Conservation (phyloP, 2,888 invertebrate genomes). For the Pecten maximus region DNA sequence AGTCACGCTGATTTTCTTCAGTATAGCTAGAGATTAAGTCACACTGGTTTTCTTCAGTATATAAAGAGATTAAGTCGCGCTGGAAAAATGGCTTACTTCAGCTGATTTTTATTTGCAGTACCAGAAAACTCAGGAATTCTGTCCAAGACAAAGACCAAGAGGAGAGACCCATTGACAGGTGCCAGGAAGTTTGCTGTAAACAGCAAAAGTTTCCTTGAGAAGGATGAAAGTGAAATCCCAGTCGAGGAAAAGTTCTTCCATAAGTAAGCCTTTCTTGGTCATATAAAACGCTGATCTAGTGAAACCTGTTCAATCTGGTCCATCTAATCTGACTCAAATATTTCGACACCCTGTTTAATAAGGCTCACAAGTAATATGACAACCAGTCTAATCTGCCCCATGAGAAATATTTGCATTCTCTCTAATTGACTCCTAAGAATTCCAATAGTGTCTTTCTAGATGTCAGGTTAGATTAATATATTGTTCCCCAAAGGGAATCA, state of each 20-base stretch:
- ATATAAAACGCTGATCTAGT: too few relatives aligned
- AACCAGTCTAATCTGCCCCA: too few relatives aligned
- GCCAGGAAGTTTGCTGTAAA: slow-evolving; percentile 89
- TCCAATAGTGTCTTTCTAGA: not conserved
- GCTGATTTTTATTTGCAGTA: slow-evolving; percentile 39
- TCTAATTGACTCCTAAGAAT: not conserved
- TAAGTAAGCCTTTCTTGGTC: slow-evolving; percentile 83
- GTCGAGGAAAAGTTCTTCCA: slow-evolving; percentile 95
- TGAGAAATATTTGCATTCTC: too few relatives aligned
- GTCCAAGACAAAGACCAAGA: slow-evolving; percentile 52
- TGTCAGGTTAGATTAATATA: not conserved
- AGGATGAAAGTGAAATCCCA: slow-evolving; percentile 87
- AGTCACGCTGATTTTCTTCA: too few relatives aligned
- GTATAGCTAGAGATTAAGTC: not conserved
- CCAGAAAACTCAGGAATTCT: slow-evolving; percentile 43
- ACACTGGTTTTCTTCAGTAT: too few relatives aligned
- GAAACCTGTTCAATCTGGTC: too few relatives aligned
- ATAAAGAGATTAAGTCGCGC: too few relatives aligned
- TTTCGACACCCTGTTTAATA: too few relatives aligned
- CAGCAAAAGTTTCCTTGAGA: slow-evolving; percentile 88
- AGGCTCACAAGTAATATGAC: not conserved
- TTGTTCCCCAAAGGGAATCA: not conserved
- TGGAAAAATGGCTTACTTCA: not conserved
- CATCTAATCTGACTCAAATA: too few relatives aligned
- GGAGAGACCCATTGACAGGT: slow-evolving; percentile 87